Evolutionary conservation across 2,797 vertebrate species (phyloP), one percentile per base, ranked within the genome.

Genomic region (Tapirus indicus): DNA sequence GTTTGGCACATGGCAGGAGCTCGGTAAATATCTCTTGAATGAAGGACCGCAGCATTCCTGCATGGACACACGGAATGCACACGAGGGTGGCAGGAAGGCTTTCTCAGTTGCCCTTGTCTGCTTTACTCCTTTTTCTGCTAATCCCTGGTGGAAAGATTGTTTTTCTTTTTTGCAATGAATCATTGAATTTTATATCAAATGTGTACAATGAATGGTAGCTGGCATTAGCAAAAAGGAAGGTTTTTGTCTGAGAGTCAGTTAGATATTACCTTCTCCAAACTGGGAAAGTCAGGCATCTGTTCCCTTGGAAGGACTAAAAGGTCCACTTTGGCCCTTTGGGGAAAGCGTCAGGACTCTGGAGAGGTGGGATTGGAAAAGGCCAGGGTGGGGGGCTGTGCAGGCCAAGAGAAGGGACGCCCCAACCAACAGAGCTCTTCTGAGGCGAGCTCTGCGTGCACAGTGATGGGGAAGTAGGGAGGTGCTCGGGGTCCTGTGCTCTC

Each of bases 391-490:
- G 54, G 71, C 29, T 1, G 49, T 58, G 23, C 13, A 8, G 35
- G 21, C 60, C 1, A 9, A 66, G 75, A 44, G 23, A 82, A 64
- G 23, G 29, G 35, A 38, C 23, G 17, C 44, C 11, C 16, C 16
- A 35, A 8, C 18, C 18, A 27, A 3, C 0, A 0, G 52, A 16
- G 29, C 9, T 9, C 72, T 77, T 18, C 21, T 0, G 29, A 86
- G 62, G 32, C 0, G 1, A 29, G n/a, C n/a, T 72, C 52, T 56
- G n/a, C 1, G 0, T 9, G 23, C 13, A 12, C 7, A 18, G 25
- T 1, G n/a, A 47, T 1, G 20, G 38, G 41, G 6, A 16, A 44
- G 56, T 6, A 35, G 25, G 35, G 44, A 56, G 44, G 54, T 0
- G 0, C 6, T 35, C 4, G 11, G 44, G 23, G 23, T 20, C 12